phyloP scores from a whole-genome alignment of 2,113 vertebrate species.

The Uria lomvia region DNA sequence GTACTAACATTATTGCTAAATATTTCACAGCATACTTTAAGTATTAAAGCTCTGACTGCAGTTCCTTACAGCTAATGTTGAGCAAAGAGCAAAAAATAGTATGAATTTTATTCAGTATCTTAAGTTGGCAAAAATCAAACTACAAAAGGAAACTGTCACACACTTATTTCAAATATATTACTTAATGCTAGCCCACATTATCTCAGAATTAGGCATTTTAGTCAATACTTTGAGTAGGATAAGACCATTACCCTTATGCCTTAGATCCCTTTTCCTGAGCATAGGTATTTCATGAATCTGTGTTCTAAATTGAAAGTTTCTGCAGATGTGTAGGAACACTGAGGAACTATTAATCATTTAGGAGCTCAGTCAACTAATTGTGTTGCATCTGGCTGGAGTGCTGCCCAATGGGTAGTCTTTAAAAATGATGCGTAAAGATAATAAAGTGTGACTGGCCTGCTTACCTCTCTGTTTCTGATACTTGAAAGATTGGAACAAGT shows the following conservation, averaged over 20 bases:
- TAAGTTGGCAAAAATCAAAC: background rate
- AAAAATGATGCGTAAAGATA: background rate
- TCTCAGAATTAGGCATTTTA: background rate
- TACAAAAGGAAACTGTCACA: background rate
- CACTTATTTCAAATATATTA: background rate
- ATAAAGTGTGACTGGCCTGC: background rate
- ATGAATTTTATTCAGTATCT: background rate
- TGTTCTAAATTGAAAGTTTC: background rate
- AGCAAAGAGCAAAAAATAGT: background rate
- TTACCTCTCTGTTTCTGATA: background rate
- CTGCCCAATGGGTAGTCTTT: background rate
- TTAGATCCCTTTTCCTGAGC: background rate
- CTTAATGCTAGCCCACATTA: background rate
- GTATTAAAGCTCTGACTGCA: conserved; percentile 16
- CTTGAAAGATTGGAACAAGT: background rate
- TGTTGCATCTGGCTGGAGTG: background rate
- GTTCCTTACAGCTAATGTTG: background rate
- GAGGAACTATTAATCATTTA: background rate
- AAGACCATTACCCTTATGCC: background rate
- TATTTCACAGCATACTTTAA: conserved; percentile 29
- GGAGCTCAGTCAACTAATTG: background rate
- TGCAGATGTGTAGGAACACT: background rate
- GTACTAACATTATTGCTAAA: conserved; percentile 61
- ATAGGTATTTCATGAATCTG: background rate
- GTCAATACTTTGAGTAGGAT: background rate